These are phyloP conservation scores for Brenthis daphne DNA, from an alignment of 2,888 invertebrate species.

Conservation along the genomic window DNA sequence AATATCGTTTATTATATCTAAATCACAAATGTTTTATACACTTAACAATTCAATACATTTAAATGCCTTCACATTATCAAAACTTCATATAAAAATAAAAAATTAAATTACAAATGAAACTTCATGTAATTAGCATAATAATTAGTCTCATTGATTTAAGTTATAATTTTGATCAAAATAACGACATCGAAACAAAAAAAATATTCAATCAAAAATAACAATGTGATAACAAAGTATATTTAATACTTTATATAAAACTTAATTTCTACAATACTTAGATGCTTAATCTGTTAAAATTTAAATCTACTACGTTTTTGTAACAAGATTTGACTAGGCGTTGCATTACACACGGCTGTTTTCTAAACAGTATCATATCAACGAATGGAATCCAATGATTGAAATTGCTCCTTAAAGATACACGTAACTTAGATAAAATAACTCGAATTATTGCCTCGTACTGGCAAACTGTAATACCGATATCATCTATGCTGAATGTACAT, in stretches of 20 bases:
- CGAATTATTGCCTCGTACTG: constrained; percentile 1
- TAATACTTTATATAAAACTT: constrained; percentile 21
- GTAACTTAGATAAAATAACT: not conserved
- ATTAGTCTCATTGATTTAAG: constrained; percentile 10
- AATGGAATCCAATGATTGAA: not conserved
- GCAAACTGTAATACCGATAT: not conserved
- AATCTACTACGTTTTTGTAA: constrained; percentile 38
- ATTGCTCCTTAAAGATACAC: not conserved
- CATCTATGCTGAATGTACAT: constrained; percentile 6
- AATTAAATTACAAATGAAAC: constrained; percentile 17
- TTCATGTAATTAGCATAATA: constrained; percentile 7
- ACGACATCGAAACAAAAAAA: constrained; percentile 15
- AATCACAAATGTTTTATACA: constrained; percentile 30
- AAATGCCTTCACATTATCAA: constrained; percentile 25
- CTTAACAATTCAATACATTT: constrained; percentile 18
- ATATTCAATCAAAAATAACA: constrained; percentile 12
- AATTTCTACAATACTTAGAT: constrained; percentile 25
- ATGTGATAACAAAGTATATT: constrained; percentile 10
- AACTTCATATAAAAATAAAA: constrained; percentile 28
- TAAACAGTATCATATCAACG: too few relatives aligned
- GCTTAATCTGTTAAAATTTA: constrained; percentile 21
- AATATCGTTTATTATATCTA: constrained; percentile 30
- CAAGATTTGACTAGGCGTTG: constrained; percentile 42
- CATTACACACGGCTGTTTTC: constrained; percentile 21
- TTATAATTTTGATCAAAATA: constrained; percentile 15